A percentile compares a stretch with the other conserved stretches of the same genome.
phyloP scores from a whole-genome alignment of 2,797 vertebrate genomes.

The Choloepus didactylus region DNA sequence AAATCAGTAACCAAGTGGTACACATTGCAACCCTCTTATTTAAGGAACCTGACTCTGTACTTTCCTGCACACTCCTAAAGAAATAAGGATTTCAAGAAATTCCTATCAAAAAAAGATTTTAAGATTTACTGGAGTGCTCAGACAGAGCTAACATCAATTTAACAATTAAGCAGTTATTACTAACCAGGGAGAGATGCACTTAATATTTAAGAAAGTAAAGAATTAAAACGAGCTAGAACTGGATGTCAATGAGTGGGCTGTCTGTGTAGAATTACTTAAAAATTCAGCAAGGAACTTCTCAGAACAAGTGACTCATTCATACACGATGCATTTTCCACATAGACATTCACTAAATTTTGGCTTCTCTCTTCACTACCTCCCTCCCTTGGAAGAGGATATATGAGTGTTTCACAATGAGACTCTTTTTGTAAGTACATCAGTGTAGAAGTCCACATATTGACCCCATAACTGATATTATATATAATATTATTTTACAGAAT shows the following conservation, averaged over 20 bases:
- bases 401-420: not conserved
- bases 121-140: not conserved
- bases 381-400: not conserved
- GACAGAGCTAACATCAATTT: not conserved
- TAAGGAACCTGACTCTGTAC: not conserved
- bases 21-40: not conserved
- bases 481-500: not conserved
- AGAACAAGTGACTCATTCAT: not conserved
- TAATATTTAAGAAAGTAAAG: not conserved
- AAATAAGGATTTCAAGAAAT: not conserved
- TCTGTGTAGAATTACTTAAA: not conserved
- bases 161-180: not conserved
- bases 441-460: not conserved
- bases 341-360: too few species aligned
- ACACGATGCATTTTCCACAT: not conserved
- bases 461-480: too few species aligned
- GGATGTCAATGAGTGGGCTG: not conserved
- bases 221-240: not conserved
- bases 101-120: slow-evolving; percentile 8
- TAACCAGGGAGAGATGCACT: not conserved
- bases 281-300: not conserved
- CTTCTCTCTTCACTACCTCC: not conserved
- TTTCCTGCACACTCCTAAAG: not conserved
- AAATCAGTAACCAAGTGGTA: not conserved
- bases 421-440: not conserved